Conservation (phyloP, 2,797 vertebrate genomes). For the Hozukius guyotensis region DNA sequence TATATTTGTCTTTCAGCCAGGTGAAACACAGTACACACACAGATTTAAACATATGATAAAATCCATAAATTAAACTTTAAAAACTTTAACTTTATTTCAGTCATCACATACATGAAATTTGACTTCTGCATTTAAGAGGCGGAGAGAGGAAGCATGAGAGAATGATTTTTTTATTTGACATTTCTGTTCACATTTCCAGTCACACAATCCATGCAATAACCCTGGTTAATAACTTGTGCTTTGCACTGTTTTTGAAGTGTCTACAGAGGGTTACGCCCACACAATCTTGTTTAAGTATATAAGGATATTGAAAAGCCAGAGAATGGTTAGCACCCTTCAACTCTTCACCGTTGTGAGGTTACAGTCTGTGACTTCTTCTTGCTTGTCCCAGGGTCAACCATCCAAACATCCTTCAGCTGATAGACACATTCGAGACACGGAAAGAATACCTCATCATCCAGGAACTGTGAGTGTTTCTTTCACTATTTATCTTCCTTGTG, state of each 20-base stretch:
- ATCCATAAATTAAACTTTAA: too few relatives aligned
- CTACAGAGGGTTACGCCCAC: neutral
- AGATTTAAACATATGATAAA: too few relatives aligned
- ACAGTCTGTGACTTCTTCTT: neutral
- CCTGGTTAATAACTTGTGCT: neutral
- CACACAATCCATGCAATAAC: neutral
- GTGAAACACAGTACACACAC: too few relatives aligned
- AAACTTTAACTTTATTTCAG: too few relatives aligned
- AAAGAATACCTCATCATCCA: constrained; percentile 92
- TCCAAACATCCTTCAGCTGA: constrained; percentile 89
- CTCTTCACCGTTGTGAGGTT: neutral
- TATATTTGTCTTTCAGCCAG: too few relatives aligned
- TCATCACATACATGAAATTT: too few relatives aligned
- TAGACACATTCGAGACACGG: constrained; percentile 89
- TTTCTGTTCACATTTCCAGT: neutral
- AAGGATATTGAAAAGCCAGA: constrained; percentile 4
- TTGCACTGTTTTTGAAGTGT: neutral
- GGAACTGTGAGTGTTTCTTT: constrained; percentile 85
- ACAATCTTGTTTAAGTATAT: neutral
- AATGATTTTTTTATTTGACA: neutral
- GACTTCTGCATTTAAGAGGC: too few relatives aligned
- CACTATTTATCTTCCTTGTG: constrained; percentile 22
- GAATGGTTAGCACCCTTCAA: neutral
- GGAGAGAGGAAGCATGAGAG: too few relatives aligned
- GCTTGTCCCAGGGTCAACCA: constrained; percentile 86